A percentile compares a stretch with the other conserved stretches of the same genome.
Conservation (phyloP, 2,888 invertebrate genomes). For the Tubiluchus corallicola region DNA sequence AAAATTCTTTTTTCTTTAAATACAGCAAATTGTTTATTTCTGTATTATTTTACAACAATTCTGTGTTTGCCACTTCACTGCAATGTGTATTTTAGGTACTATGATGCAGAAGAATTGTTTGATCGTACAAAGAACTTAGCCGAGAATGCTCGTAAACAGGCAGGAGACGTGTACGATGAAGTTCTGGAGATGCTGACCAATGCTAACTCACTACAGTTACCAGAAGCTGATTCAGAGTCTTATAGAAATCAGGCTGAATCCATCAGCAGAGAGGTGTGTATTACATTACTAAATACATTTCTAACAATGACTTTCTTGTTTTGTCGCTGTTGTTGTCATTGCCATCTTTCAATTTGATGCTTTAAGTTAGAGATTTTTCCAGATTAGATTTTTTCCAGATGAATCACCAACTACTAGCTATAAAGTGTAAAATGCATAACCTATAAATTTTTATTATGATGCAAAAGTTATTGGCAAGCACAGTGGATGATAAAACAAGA, state of each 20-base stretch:
- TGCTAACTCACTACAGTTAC: constrained; percentile 55
- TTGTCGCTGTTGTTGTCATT: too few relatives aligned
- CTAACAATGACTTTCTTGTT: too few relatives aligned
- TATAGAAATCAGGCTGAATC: constrained; percentile 46
- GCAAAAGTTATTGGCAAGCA: too few relatives aligned
- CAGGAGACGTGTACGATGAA: constrained; percentile 56
- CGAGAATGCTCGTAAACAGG: constrained; percentile 45
- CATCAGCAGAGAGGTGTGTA: constrained; percentile 46
- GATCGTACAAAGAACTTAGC: constrained; percentile 49
- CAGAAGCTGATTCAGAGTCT: constrained; percentile 49
- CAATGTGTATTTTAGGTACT: constrained; percentile 17
- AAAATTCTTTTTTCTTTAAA: background rate
- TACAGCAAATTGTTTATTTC: constrained; percentile 5
- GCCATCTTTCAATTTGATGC: constrained; percentile 2
- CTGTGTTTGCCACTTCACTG: constrained; percentile 1
- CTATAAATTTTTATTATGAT: too few relatives aligned
- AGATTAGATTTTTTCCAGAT: too few relatives aligned
- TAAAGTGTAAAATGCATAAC: too few relatives aligned
- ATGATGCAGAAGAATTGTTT: constrained; percentile 47
- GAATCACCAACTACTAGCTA: too few relatives aligned
- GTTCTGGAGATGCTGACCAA: constrained; percentile 60
- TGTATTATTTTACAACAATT: background rate
- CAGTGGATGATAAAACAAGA: too few relatives aligned
- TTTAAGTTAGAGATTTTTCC: background rate
- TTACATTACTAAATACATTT: too few relatives aligned